Conservation (phyloP, 1,140 invertebrate species). For the Ips nitidus region DNA sequence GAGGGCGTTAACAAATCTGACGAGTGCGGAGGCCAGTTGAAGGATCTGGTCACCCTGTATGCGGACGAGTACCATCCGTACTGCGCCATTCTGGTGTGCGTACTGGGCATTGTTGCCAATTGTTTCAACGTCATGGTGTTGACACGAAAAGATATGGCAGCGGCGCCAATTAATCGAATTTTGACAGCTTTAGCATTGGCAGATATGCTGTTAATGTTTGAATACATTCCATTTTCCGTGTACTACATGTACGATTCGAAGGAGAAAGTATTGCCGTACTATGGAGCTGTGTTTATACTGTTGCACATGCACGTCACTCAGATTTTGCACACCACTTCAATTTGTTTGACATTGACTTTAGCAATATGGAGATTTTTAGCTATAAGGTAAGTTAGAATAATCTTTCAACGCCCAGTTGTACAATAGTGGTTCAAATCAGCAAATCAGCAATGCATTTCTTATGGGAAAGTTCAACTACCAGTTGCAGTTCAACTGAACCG, state of each 20-base stretch:
- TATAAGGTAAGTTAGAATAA: slow-evolving; percentile 56
- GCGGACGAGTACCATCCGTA: slow-evolving; percentile 60
- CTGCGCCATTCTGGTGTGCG: slow-evolving; percentile 72
- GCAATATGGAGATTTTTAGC: slow-evolving; percentile 77
- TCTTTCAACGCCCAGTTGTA: too few species aligned
- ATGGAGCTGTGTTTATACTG: slow-evolving; percentile 71
- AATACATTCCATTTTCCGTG: slow-evolving; percentile 81
- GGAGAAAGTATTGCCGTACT: slow-evolving; percentile 62
- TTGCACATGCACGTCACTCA: slow-evolving; percentile 81
- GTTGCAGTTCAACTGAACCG: too few species aligned
- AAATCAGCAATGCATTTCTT: too few species aligned
- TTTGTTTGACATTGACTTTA: slow-evolving; percentile 79
- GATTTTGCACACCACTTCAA: slow-evolving; percentile 83
- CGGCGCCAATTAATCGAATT: slow-evolving; percentile 81
- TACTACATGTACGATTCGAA: slow-evolving; percentile 71
- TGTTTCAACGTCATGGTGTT: slow-evolving; percentile 86
- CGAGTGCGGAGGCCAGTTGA: slow-evolving; percentile 22
- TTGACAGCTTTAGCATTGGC: slow-evolving; percentile 78
- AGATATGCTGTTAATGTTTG: slow-evolving; percentile 84
- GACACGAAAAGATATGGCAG: slow-evolving; percentile 78
- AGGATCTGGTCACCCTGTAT: slow-evolving; percentile 31
- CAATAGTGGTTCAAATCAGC: too few species aligned
- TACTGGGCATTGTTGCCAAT: slow-evolving; percentile 89
- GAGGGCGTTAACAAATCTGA: neutral
- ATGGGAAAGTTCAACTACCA: too few species aligned